Percentiles rank a stretch among this genome's conserved stretches.
Evolutionary conservation across 2,113 vertebrate species (phyloP).

Genomic region (Syngnathus scovelli): DNA sequence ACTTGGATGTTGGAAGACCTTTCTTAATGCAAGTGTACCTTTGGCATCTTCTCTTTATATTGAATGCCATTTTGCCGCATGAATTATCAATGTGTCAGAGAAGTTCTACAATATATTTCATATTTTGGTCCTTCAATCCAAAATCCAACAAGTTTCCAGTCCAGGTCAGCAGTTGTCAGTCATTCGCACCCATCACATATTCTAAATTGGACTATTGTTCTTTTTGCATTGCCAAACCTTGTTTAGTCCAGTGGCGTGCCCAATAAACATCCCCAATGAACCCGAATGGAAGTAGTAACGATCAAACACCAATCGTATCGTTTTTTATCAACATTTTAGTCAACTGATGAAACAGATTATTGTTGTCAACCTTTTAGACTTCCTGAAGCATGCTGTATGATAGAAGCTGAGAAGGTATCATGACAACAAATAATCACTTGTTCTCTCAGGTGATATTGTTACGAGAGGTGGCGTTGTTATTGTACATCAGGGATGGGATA

Average conservation of each 20-base stretch:
- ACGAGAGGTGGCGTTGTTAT: constrained; percentile 42
- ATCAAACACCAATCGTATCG: background rate
- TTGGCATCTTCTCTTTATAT: no score
- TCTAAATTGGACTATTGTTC: background rate
- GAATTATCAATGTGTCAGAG: background rate
- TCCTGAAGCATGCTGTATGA: background rate
- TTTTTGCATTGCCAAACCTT: no score
- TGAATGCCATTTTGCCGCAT: background rate
- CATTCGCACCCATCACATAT: no score
- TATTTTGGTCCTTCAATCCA: background rate
- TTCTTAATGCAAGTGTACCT: no score
- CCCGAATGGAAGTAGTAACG: no score
- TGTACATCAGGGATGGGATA: constrained; percentile 33
- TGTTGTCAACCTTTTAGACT: background rate
- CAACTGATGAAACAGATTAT: no score
- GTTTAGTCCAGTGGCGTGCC: no score
- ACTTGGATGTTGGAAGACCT: background rate
- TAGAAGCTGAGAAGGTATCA: constrained; percentile 34
- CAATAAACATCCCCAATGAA: no score
- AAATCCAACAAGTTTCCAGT: no score
- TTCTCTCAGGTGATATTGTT: constrained; percentile 44
- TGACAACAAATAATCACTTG: constrained; percentile 23
- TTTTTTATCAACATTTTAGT: background rate
- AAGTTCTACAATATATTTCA: background rate
- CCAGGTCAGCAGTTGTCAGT: no score